Evolutionary conservation across 2,113 vertebrate species (phyloP).

Genomic region (human (Homo sapiens)): GRCh38 chr16:79324501-79325000

Average conservation of each 20-base stretch:
- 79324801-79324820: neutral
- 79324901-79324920: neutral
- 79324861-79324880: neutral
- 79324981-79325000: neutral
- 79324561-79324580: neutral
- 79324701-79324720: fast-evolving
- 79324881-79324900: neutral
- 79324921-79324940: neutral
- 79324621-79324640: neutral
- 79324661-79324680: neutral
- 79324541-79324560: neutral
- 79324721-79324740: fast-evolving
- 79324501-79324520: neutral
- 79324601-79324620: neutral
- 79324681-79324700: fast-evolving
- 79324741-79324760: no score
- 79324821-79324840: neutral
- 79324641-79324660: neutral
- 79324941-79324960: no score
- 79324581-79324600: neutral
- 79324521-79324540: neutral
- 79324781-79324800: neutral
- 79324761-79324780: neutral
- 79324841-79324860: neutral
- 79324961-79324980: neutral